Percentiles rank a stretch among this genome's conserved stretches.
Conservation (phyloP, 2,113 vertebrate species). For the Notarius quadriscutis region DNA sequence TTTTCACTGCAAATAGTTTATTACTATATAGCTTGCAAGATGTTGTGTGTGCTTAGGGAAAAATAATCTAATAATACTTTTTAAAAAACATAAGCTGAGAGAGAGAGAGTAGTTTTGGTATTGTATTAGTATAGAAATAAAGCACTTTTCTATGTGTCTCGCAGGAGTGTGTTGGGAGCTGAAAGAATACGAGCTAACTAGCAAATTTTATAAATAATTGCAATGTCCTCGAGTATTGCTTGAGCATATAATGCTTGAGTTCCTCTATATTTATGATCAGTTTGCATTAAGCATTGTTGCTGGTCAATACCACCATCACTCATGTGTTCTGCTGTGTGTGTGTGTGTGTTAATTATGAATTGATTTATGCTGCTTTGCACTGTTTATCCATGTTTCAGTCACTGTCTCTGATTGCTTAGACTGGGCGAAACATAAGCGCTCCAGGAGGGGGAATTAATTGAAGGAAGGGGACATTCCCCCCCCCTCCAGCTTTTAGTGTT, state of each 20-base stretch:
- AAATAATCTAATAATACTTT: background rate
- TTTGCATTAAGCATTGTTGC: background rate
- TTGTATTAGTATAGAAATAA: background rate
- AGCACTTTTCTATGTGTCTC: background rate
- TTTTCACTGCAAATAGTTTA: background rate
- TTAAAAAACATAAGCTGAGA: background rate
- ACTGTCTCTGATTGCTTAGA: conserved; percentile 9
- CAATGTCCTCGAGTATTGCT: background rate
- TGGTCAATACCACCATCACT: background rate
- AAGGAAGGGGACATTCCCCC: background rate
- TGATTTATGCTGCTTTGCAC: conserved; percentile 17
- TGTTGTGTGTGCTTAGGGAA: background rate
- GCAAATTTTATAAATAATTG: background rate
- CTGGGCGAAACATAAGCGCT: background rate
- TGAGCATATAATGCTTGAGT: background rate
- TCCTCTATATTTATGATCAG: background rate
- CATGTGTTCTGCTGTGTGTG: background rate
- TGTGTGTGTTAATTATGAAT: conserved; percentile 31
- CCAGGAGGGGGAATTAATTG: conserved; percentile 18
- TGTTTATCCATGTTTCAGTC: conserved; percentile 35
- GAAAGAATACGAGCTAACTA: background rate
- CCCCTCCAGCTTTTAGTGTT: no score
- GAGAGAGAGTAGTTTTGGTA: background rate
- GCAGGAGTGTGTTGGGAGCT: background rate
- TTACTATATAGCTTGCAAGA: background rate